These are phyloP conservation scores for Luffia ferchaultella DNA, from an alignment of 2,888 invertebrate genomes.

Conservation along the genomic window DNA sequence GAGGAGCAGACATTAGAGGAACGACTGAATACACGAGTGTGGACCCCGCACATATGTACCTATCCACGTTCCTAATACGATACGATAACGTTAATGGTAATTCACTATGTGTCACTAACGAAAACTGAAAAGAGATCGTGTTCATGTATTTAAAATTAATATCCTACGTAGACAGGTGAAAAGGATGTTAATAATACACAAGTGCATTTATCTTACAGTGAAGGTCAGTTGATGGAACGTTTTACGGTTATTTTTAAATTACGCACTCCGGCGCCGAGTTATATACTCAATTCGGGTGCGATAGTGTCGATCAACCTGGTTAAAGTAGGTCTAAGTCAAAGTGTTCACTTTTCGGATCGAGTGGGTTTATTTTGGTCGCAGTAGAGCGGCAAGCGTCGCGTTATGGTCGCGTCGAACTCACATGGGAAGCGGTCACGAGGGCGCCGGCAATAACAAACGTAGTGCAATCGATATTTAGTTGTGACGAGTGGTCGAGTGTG, in stretches of 20 bases:
- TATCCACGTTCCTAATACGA: too few species aligned
- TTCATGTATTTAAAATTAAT: too few species aligned
- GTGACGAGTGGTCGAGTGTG: background rate
- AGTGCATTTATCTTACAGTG: too few species aligned
- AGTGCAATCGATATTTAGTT: background rate
- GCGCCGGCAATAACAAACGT: constrained; percentile 3
- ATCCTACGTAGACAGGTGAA: too few species aligned
- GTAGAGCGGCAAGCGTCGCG: background rate
- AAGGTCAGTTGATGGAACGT: too few species aligned
- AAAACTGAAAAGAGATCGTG: too few species aligned
- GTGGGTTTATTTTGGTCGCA: background rate
- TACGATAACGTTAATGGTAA: too few species aligned
- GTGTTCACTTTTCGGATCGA: constrained; percentile 1
- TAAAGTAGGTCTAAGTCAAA: constrained; percentile 3
- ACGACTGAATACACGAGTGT: constrained; percentile 44
- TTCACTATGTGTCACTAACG: too few species aligned
- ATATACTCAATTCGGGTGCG: too few species aligned
- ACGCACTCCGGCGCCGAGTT: too few species aligned
- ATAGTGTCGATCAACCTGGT: background rate
- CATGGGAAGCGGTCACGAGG: constrained; percentile 10
- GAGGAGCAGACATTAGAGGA: constrained; percentile 43
- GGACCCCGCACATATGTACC: constrained; percentile 40
- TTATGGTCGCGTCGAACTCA: constrained; percentile 6
- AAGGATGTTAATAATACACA: too few species aligned
- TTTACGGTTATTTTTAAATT: too few species aligned